phyloP scores from a whole-genome alignment of 2,797 vertebrate genomes.

The Eulemur albifrons region DNA sequence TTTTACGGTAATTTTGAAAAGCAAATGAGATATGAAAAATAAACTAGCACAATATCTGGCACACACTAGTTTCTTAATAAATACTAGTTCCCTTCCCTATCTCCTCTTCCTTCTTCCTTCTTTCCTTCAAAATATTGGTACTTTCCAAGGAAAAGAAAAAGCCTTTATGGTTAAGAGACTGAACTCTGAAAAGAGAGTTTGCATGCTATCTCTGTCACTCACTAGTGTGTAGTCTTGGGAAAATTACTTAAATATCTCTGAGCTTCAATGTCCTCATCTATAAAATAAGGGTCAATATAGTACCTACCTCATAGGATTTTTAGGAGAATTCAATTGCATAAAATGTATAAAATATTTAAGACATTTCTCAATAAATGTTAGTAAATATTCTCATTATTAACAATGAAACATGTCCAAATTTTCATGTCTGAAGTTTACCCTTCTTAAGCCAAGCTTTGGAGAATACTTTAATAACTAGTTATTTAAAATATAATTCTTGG shows the following conservation, averaged over 20 bases:
- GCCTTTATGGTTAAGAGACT: neutral
- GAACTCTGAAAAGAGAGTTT: neutral
- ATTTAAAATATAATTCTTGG: neutral
- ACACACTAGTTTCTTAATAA: neutral
- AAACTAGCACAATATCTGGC: neutral
- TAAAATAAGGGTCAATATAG: neutral
- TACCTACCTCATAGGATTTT: neutral
- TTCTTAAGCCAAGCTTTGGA: neutral
- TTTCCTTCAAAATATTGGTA: neutral
- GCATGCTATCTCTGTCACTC: neutral
- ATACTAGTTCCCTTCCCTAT: neutral
- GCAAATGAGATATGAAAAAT: constrained; percentile 8
- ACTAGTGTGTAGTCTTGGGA: neutral
- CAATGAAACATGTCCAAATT: neutral
- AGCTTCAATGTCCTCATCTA: neutral
- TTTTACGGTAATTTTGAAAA: neutral
- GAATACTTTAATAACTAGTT: neutral
- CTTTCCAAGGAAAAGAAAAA: neutral
- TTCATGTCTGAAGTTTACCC: neutral
- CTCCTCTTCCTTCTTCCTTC: neutral
- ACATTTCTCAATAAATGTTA: neutral
- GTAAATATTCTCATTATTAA: neutral
- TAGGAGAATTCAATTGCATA: neutral
- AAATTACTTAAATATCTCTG: neutral
- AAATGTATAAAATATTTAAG: neutral